Base-by-base conservation (phyloP, 2,113 vertebrate genomes). In the Poecilia latipinna region DNA sequence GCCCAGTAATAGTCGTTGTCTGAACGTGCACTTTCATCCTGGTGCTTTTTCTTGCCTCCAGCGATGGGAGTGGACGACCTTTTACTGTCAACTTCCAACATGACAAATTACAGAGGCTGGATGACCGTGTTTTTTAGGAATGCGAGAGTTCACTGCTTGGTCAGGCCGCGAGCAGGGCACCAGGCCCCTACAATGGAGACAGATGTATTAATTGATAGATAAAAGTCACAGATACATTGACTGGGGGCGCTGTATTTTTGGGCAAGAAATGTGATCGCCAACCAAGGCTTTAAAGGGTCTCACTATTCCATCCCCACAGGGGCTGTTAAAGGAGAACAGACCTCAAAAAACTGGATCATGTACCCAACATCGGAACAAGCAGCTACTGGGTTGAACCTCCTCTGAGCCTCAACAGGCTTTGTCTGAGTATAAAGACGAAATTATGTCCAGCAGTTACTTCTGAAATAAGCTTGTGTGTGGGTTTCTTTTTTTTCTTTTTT, bases 61-160 rank as follows among this genome's bases (percentile, higher is more conserved):
- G 94, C 95, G 84, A 94, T 94, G 93, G 93, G 94, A 94, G 92
- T 89, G 89, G 90, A 93, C 94, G 95, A 95, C 95, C 95, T 95
- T 95, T 95, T 93, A 94, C 94, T 95, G 94, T 95, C 95, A 95
- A 85, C 91, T 92, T 91, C 90, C 84, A 92, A 94, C 90, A 93
- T 95, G 95, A 95, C 94, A 95, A 95, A 95, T 92, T 93, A 90
- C 93, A 91, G 88, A 92, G 86, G 82, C 89, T 91, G 93, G 92
- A 93, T 93, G 93, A 92, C 93, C 92, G 91, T 94, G 93, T 94
- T 95, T 94, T 95, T 93, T 92, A 95, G 91, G 92, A 95, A 94
- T 94, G 90, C 86, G 72, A 91, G 92, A 92, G 95, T 95, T 95
- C 95, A 95, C 86, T 72, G 90, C 88, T 88, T 95, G 95, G 95